Conservation (phyloP, 2,888 invertebrate species). For the Notodonta ziczac region DNA sequence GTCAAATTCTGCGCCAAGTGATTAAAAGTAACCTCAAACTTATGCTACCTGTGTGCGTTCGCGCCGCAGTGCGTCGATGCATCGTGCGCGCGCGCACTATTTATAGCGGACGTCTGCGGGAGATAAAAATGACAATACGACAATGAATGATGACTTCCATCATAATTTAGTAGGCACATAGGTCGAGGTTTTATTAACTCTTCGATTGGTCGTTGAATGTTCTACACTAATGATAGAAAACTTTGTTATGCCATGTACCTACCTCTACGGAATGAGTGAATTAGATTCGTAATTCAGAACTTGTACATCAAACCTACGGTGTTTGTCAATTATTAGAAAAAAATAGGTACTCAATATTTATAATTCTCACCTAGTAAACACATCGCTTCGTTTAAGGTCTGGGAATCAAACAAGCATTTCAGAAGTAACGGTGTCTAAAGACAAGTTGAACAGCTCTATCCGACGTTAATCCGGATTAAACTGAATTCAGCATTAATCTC, state of each 20-base stretch:
- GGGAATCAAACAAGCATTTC: neutral
- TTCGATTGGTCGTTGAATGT: too few species aligned
- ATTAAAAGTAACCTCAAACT: too few species aligned
- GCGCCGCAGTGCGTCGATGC: neutral
- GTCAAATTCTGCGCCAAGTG: too few species aligned
- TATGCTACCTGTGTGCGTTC: neutral
- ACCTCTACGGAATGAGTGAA: too few species aligned
- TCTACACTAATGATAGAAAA: too few species aligned
- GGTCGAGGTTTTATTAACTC: too few species aligned
- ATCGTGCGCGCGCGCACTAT: conserved; percentile 15
- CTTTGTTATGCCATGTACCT: too few species aligned
- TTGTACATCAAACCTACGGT: too few species aligned
- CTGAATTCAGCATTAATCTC: neutral
- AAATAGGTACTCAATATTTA: too few species aligned
- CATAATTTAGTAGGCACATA: neutral
- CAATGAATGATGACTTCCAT: conserved; percentile 14
- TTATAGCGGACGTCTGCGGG: conserved; percentile 32
- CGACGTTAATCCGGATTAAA: conserved; percentile 7
- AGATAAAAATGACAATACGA: conserved; percentile 27
- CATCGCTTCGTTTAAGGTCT: neutral
- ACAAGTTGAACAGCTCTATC: conserved; percentile 9
- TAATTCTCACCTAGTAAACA: too few species aligned
- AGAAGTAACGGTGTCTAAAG: neutral
- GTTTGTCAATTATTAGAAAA: too few species aligned
- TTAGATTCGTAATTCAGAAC: too few species aligned